These are phyloP conservation scores for Lamprotornis superbus DNA, from an alignment of 2,113 vertebrate genomes.

Conservation along the genomic window DNA sequence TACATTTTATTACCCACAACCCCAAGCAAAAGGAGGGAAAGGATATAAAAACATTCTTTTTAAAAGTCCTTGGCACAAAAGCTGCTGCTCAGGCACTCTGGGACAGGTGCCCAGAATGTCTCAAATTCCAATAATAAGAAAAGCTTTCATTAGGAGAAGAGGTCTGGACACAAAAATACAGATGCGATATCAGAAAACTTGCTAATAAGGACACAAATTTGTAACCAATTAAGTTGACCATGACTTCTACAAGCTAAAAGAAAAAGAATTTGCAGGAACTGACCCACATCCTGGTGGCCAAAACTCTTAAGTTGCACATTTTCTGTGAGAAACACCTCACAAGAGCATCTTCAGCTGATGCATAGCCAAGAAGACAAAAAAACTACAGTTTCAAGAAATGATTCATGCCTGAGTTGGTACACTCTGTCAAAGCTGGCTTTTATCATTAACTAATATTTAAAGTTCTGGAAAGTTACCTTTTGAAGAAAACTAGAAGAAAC, in stretches of 20 bases:
- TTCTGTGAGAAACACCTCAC: background rate
- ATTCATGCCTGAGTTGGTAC: background rate
- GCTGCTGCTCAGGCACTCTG: slow-evolving; percentile 39
- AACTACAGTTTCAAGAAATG: background rate
- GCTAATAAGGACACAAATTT: slow-evolving; percentile 1
- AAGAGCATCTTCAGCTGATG: background rate
- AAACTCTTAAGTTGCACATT: background rate
- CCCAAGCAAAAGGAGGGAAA: background rate
- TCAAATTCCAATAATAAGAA: slow-evolving; percentile 57
- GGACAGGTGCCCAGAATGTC: slow-evolving; percentile 58
- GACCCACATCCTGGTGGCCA: background rate
- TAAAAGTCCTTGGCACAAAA: slow-evolving; percentile 46
- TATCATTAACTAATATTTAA: background rate
- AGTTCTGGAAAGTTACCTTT: background rate
- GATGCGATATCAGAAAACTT: slow-evolving; percentile 18
- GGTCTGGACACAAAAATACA: slow-evolving; percentile 27
- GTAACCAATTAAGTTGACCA: background rate
- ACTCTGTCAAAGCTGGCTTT: background rate
- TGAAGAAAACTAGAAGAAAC: background rate
- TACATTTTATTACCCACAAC: slow-evolving; percentile 35
- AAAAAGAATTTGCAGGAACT: background rate
- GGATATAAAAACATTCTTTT: slow-evolving; percentile 56
- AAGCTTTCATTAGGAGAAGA: slow-evolving; percentile 1
- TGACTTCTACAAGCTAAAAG: background rate
- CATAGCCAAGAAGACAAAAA: background rate